phyloP scores from a whole-genome alignment of 2,113 vertebrate genomes.

The Toxotes chatareus region DNA sequence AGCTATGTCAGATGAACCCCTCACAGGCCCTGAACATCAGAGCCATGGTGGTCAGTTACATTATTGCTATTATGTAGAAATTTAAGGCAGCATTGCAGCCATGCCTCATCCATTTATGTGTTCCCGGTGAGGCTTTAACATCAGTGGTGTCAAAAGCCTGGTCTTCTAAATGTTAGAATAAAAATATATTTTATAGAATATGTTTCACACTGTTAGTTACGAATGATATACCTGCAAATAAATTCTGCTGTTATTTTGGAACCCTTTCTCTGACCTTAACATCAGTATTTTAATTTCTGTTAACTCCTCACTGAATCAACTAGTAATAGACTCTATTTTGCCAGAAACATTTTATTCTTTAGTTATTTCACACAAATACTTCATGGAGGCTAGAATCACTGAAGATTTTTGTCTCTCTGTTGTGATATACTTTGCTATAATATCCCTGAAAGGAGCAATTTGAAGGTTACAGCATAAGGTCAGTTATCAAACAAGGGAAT shows the following conservation, averaged over 20 bases:
- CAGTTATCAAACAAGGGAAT: constrained; percentile 30
- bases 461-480: constrained; percentile 52
- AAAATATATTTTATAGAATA: not conserved
- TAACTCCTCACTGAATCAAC: no score
- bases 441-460: constrained; percentile 36
- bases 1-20: constrained; percentile 98
- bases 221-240: no score
- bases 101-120: no score
- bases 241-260: no score
- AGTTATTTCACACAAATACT: constrained; percentile 12
- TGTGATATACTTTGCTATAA: constrained; percentile 20
- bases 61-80: not conserved
- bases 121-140: no score
- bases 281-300: not conserved
- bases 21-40: constrained; percentile 96
- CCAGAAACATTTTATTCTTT: constrained; percentile 1
- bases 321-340: not conserved
- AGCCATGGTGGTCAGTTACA: constrained; percentile 95
- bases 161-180: no score
- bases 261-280: not conserved
- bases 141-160: no score
- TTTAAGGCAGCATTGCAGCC: no score
- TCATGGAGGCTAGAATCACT: constrained; percentile 8
- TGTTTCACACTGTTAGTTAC: no score
- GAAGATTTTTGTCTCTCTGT: constrained; percentile 13